Evolutionary conservation across 2,797 vertebrate genomes (phyloP), one percentile per base, ranked within the genome.

Genomic region (Nyctibius grandis): DNA sequence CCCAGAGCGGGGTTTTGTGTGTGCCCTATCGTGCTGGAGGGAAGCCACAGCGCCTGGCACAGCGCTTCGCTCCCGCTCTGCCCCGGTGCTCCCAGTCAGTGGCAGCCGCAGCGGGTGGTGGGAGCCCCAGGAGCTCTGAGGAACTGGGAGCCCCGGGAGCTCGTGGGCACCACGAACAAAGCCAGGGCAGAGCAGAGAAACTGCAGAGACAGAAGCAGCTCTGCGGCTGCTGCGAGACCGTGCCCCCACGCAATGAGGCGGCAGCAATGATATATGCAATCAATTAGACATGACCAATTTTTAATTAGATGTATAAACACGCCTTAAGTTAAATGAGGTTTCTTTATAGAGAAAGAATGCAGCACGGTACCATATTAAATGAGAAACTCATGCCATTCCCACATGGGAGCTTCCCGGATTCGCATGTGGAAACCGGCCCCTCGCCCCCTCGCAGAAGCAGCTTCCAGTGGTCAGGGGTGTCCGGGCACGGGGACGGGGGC

Each of bases 281-380:
- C 94, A 95, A 97, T 96, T 93, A 96, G 95, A 93, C 63, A 75
- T 64, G 91, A 82, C 82, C 92, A 86, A 93, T 59, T 89, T 85
- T 91, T 95, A 96, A 96, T 96, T 92, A 92, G 89, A 91, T 91
- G 94, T 93, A 88, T 95, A 97, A 96, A 96, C 95, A 96, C 6
- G 65, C 91, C 93, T 93, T 20, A 68, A 94, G 95, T 96, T 91
- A 92, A 92, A 88, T 78, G 85, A 94, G 85, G 76, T 86, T 88
- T 93, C 92, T 93, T 88, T 92, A 67, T 81, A 81, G 86, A 75
- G 73, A 75, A 95, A 60, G 91, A 96, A 96, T 92, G 82, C 83
- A 51, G 79, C 69, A 16, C 53, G 70, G 92, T 81, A 68, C 88
- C 92, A 31, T 57, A n/a, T 57, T 92, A 92, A 96, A 95, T 94